A percentile compares a stretch with the other conserved stretches of the same genome.
These are phyloP conservation scores for Myopa testacea DNA, from an alignment of 2,888 invertebrate genomes.

Conservation along the genomic window DNA sequence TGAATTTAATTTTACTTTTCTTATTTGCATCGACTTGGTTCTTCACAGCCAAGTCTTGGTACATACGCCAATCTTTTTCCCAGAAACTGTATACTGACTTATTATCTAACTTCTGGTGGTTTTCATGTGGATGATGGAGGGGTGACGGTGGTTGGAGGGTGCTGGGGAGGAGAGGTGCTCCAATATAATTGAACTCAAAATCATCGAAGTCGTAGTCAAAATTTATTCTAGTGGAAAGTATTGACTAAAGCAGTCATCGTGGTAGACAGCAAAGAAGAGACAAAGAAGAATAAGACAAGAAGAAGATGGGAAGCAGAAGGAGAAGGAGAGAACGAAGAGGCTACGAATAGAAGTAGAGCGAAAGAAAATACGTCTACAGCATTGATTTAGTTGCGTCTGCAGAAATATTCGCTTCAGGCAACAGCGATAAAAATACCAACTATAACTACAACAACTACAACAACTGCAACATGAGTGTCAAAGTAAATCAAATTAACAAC, in stretches of 20 bases:
- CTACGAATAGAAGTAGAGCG: background rate
- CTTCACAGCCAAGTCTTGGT: too few species aligned
- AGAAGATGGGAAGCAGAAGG: background rate
- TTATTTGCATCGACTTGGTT: too few species aligned
- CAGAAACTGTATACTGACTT: too few species aligned
- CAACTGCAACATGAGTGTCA: conserved; percentile 13
- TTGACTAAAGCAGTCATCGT: background rate
- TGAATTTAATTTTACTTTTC: too few species aligned
- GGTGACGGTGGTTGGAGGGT: too few species aligned
- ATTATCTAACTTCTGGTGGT: too few species aligned
- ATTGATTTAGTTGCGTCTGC: conserved; percentile 1
- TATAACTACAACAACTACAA: conserved; percentile 12
- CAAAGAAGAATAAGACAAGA: background rate
- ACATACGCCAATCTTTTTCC: too few species aligned
- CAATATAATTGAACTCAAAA: background rate
- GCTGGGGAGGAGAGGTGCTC: too few species aligned
- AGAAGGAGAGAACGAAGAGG: background rate
- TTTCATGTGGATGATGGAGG: too few species aligned
- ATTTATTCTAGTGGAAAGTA: conserved; percentile 20
- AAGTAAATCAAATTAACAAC: conserved; percentile 23
- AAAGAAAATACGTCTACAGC: background rate
- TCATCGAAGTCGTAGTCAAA: conserved; percentile 16
- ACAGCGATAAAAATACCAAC: background rate
- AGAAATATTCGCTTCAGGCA: background rate
- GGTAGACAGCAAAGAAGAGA: background rate